Percentiles rank a stretch among this genome's conserved stretches.
Conservation (phyloP, 2,113 vertebrate genomes). For the Scartelaos histophorus region DNA sequence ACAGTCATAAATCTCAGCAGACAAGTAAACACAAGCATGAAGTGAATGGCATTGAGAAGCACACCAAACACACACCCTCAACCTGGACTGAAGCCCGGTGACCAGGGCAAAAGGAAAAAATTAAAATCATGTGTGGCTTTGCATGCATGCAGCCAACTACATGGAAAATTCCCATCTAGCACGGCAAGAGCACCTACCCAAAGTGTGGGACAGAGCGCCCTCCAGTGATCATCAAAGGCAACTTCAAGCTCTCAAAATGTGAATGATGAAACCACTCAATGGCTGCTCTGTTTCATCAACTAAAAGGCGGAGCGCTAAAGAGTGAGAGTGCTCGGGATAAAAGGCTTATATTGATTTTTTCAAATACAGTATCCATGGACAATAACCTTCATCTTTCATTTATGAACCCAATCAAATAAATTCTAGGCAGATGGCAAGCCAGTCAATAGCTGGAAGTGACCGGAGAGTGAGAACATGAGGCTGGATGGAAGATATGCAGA, state of each 20-base stretch:
- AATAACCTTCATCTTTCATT: constrained; percentile 49
- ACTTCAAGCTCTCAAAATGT: constrained; percentile 23
- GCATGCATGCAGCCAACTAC: constrained; percentile 49
- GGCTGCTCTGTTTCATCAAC: constrained; percentile 40
- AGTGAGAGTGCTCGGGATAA: constrained; percentile 36
- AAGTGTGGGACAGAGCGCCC: constrained; percentile 38
- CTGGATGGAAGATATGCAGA: constrained; percentile 17
- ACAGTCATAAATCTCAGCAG: constrained; percentile 57
- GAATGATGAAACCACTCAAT: constrained; percentile 39
- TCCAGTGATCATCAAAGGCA: constrained; percentile 40
- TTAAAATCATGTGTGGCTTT: constrained; percentile 55
- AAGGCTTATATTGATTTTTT: constrained; percentile 46
- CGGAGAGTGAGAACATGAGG: constrained; percentile 6
- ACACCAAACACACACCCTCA: constrained; percentile 31
- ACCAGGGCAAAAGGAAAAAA: constrained; percentile 63
- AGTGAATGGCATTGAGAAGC: constrained; percentile 17
- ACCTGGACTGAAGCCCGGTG: constrained; percentile 47
- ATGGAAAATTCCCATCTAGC: constrained; percentile 74
- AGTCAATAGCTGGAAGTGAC: constrained; percentile 42
- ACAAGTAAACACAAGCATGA: constrained; percentile 52
- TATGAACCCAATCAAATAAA: constrained; percentile 61
- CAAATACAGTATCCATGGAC: constrained; percentile 25
- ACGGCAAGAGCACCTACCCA: constrained; percentile 5
- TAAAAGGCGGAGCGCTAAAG: constrained; percentile 37
- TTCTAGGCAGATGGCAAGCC: constrained; percentile 54